Percentiles rank a stretch among this genome's conserved stretches.
phyloP scores from a whole-genome alignment of 2,888 invertebrate species.

The Leptopterna dolabrata region DNA sequence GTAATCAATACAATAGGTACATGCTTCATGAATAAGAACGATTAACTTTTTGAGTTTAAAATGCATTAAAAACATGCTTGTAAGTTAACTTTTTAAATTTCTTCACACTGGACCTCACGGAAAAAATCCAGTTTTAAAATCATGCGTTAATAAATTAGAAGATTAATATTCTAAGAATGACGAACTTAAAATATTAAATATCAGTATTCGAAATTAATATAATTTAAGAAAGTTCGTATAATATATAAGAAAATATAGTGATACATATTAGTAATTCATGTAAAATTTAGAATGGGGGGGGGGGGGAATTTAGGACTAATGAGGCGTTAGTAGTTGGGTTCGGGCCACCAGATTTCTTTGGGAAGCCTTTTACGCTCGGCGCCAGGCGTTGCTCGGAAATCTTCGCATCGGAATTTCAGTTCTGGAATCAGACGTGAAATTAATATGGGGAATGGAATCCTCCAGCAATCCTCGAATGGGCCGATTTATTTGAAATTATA shows the following conservation, averaged over 20 bases:
- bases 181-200: neutral
- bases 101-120: neutral
- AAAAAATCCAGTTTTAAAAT: neutral
- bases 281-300: no score
- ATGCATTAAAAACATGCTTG: conserved; percentile 1
- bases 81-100: neutral
- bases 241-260: no score
- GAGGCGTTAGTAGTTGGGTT: neutral
- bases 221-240: no score
- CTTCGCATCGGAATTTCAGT: neutral
- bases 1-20: neutral
- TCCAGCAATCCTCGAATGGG: no score
- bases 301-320: no score
- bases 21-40: neutral
- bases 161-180: neutral
- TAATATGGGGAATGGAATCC: neutral
- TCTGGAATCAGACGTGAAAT: neutral
- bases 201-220: neutral
- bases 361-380: conserved; percentile 1
- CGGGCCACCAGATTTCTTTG: conserved; percentile 6
- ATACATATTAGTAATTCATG: no score
- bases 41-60: neutral
- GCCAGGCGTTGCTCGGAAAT: conserved; percentile 4
- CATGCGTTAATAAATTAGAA: neutral
- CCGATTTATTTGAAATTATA: no score